These are phyloP conservation scores for Ceratoteleas bidentatus DNA, from an alignment of 1,140 invertebrate species.

Conservation along the genomic window DNA sequence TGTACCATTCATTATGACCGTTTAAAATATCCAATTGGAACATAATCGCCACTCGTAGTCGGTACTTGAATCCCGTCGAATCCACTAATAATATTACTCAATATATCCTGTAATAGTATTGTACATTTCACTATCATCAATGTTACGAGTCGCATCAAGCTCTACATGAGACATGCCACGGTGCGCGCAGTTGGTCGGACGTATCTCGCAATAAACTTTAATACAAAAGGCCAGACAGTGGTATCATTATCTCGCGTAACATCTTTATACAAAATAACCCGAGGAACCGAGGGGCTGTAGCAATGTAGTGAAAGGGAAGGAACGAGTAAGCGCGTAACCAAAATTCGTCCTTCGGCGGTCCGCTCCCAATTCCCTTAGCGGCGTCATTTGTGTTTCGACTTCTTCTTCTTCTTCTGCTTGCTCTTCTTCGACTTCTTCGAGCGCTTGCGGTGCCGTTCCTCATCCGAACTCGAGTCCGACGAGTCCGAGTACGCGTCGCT, in stretches of 20 bases:
- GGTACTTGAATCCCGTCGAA: constrained; percentile 25
- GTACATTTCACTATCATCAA: constrained; percentile 51
- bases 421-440: constrained; percentile 79
- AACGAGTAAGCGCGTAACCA: constrained; percentile 10
- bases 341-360: background rate
- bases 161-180: constrained; percentile 15
- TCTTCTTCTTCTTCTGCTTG: constrained; percentile 83
- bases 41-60: background rate
- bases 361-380: constrained; percentile 65
- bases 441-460: constrained; percentile 81
- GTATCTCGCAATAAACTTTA: constrained; percentile 18
- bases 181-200: background rate
- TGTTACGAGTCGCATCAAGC: constrained; percentile 26
- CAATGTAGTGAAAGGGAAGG: constrained; percentile 6
- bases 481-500: constrained; percentile 77
- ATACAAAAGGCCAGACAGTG: constrained; percentile 58
- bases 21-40: constrained; percentile 4
- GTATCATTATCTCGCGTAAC: constrained; percentile 21
- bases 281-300: background rate
- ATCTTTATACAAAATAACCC: constrained; percentile 37
- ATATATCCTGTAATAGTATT: constrained; percentile 34
- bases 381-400: constrained; percentile 81
- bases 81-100: constrained; percentile 7
- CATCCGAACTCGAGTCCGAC: constrained; percentile 79
- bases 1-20: constrained; percentile 36